Conservation (phyloP, 2,797 vertebrate genomes). For the Orientallactaga sibirica region DNA sequence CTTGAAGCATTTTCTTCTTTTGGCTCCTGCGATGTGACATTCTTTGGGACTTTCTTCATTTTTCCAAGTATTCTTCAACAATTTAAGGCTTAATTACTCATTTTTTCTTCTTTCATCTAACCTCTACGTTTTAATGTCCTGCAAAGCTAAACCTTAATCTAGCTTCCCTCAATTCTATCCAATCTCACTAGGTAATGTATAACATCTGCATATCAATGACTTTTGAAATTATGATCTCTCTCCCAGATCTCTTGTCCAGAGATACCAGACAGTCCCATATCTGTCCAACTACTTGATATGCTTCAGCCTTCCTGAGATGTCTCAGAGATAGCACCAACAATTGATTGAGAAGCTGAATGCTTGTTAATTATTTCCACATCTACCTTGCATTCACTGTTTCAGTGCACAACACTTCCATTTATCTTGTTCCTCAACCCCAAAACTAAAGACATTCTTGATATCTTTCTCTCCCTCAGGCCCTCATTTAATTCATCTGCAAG, state of each 20-base stretch:
- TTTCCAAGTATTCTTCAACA: slow-evolving; percentile 58
- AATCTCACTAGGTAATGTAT: slow-evolving; percentile 15
- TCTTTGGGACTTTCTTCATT: slow-evolving; percentile 56
- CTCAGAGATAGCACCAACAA: not conserved
- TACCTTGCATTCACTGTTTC: not conserved
- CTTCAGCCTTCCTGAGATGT: not conserved
- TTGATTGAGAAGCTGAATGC: slow-evolving; percentile 54
- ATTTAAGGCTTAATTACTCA: slow-evolving; percentile 56
- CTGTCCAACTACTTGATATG: not conserved
- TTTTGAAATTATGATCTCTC: slow-evolving; percentile 43
- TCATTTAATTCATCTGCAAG: not conserved
- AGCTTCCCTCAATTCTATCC: not conserved
- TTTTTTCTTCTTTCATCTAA: slow-evolving; percentile 8
- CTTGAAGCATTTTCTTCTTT: slow-evolving; percentile 52
- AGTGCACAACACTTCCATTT: not conserved
- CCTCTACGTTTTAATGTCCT: slow-evolving; percentile 47
- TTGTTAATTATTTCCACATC: not conserved
- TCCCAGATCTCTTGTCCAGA: slow-evolving; percentile 45
- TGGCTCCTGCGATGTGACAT: slow-evolving; percentile 10
- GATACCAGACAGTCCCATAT: not conserved
- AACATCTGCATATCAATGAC: slow-evolving; percentile 8
- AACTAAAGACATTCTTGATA: not conserved
- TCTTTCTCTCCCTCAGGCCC: not conserved
- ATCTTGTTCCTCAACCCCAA: not conserved
- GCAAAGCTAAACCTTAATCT: not conserved